phyloP scores from a whole-genome alignment of 1,140 invertebrate genomes.

The Chrysomallon squamiferum region DNA sequence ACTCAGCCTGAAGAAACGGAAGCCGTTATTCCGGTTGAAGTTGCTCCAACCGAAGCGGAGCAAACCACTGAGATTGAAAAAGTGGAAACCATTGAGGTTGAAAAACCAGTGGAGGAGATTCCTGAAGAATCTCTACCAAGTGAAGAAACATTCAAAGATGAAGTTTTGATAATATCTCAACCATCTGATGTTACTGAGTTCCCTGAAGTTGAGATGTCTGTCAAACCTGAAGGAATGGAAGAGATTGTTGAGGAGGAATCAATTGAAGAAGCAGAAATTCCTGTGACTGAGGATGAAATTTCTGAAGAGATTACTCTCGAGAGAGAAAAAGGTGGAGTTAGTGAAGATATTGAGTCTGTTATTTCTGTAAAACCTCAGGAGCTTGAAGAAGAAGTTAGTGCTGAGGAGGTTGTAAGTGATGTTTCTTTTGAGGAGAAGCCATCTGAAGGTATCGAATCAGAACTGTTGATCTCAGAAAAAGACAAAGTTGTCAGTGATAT shows the following conservation, averaged over 20 bases:
- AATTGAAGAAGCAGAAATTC: slow-evolving; percentile 10
- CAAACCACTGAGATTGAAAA: background rate
- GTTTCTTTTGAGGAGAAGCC: slow-evolving; percentile 26
- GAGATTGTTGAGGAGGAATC: slow-evolving; percentile 9
- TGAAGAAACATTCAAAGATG: background rate
- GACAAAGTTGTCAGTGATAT: slow-evolving; percentile 20
- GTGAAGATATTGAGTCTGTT: no score
- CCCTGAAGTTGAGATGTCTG: background rate
- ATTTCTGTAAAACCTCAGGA: slow-evolving; percentile 10
- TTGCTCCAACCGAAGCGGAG: background rate
- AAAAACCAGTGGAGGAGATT: background rate
- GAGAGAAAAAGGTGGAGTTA: slow-evolving; percentile 11
- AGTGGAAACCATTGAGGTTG: background rate
- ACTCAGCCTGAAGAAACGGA: background rate
- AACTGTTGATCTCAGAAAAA: slow-evolving; percentile 28
- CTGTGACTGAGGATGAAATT: slow-evolving; percentile 22
- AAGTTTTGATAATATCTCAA: slow-evolving; percentile 1
- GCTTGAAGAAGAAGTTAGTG: slow-evolving; percentile 1
- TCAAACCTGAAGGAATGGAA: slow-evolving; percentile 9
- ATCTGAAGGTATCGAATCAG: slow-evolving; percentile 23
- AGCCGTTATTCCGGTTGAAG: background rate
- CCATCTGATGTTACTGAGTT: background rate
- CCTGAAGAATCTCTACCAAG: background rate
- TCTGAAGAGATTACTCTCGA: slow-evolving; percentile 13
- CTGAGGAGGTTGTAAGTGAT: slow-evolving; percentile 3